Evolutionary conservation across 30 jellyfish, hydroid and myxozoan genomes (phyloP), one percentile per base, ranked within the genome.

Genomic region (Aurelia aurita complex sp. Pacific): DNA sequence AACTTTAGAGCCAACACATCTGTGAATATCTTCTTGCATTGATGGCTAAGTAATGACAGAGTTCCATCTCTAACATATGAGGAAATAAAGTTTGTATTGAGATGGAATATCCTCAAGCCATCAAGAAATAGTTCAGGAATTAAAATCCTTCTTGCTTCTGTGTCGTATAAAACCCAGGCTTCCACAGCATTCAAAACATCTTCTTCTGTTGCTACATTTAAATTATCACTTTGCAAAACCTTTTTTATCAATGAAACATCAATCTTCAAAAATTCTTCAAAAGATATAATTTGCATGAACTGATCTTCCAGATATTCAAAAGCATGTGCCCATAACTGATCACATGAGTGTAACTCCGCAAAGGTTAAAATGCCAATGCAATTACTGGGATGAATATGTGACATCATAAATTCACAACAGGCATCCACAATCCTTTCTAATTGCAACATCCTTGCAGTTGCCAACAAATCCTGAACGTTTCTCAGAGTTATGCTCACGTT

Each of bases 361-460:
- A 92, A 85, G 40, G 68, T 82, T 15, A 85, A 35, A 76, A 92
- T 86, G 19, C 98, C 98, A 34, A 92, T 50, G 71, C 98, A 92
- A 53, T 92, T 92, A 36, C 97, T 72, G 8, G 96, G 94, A 75
- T 92, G 98, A 10, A 92, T 74, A 33, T 92, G 91, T 55, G 87
- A 86, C 72, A 59, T 75, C 69, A 92, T 67, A 51, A 92, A 92
- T 43, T 92, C 96, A 60, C 96, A 92, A 70, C 98, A 92, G 18
- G 98, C 98, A 63, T 87, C 94, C 62, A 92, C 94, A 68, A 92
- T 92, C 38, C 87, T 73, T 16, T 83, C 94, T 32, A 92, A 74
- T 60, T 85, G 87, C 51, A 92, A 88, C 96, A 92, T 92, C 23
- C 91, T 92, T 50, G 98, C 96, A 54, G 98, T 86, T 29, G 90